Evolutionary conservation across 2,888 invertebrate genomes (phyloP).

Genomic region (Thereva unica): DNA sequence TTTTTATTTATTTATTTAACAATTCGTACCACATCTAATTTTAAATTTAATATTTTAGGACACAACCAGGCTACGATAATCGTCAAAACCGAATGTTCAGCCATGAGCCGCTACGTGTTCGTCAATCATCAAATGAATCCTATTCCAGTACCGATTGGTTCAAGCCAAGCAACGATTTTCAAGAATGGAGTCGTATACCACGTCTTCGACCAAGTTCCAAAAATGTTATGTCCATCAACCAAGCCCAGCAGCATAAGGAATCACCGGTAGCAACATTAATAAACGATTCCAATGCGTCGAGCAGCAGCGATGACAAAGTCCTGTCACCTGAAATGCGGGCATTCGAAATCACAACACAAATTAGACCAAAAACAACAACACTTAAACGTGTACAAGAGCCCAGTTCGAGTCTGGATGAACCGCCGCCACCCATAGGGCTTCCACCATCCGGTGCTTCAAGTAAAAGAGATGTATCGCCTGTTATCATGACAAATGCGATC

Average conservation of each 20-base stretch:
- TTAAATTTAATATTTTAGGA: conserved; percentile 26
- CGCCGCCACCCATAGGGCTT: conserved; percentile 21
- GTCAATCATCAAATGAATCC: conserved; percentile 47
- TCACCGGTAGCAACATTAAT: conserved; percentile 56
- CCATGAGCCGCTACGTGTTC: conserved; percentile 35
- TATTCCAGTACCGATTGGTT: conserved; percentile 56
- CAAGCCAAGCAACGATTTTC: conserved; percentile 51
- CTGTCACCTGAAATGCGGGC: conserved; percentile 28
- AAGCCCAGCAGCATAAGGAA: conserved; percentile 48
- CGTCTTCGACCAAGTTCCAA: conserved; percentile 56
- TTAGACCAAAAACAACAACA: conserved; percentile 10
- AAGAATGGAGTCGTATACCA: conserved; percentile 56
- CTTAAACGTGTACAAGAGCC: conserved; percentile 10
- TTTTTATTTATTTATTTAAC: too few species aligned
- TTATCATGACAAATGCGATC: conserved; percentile 54
- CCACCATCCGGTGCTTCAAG: conserved; percentile 35
- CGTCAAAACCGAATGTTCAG: conserved; percentile 43
- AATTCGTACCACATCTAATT: background rate
- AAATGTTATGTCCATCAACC: conserved; percentile 56
- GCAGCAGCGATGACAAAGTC: conserved; percentile 54
- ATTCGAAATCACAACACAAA: conserved; percentile 11
- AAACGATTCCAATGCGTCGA: conserved; percentile 55
- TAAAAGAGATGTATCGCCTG: conserved; percentile 51
- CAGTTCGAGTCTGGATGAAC: background rate
- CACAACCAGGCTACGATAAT: conserved; percentile 42